Evolutionary conservation across 2,888 invertebrate species (phyloP), one percentile per base, ranked within the genome.

Genomic region (Trissolcus japonicus): DNA sequence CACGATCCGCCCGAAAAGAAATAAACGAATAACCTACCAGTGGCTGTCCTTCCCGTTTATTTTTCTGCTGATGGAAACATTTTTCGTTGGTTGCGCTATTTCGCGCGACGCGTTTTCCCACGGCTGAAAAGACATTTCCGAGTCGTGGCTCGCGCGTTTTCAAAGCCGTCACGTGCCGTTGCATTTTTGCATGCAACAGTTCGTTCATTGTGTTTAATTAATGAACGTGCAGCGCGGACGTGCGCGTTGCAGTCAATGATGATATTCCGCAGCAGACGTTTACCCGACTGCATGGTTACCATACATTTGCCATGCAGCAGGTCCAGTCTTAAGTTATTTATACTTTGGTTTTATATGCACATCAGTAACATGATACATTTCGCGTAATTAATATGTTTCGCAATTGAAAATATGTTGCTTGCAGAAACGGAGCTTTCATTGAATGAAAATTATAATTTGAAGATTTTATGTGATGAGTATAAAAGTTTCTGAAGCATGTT

Each of bases 1-100:
- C 78, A 63, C 78, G 78, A 78, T 78, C 78, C 78, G 78, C 78
- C 78, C 78, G 78, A 74, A 78, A 74, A 74, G 69, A 78, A 78
- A 78, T 78, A 78, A 78, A 78, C 78, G 78, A 78, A 74, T 71
- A 71, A 74, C 74, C 69, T 73, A 72, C 72, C 56, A 53, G 74
- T 73, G 78, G 66, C 78, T 69, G 74, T 78, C 77, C 73, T 73
- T 77, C 72, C 67, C 61, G 63, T 66, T 40, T 73, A 61, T 65
- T 77, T 77, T 77, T 69, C 77, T 63, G 65, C 73, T 61, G 73
- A 73, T 69, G 35, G 35, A 35, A 35, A 61, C 61, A 60, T 61
- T 68, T 78, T 69, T 65, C 77, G 68, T 43, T 69, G 46, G 14
- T 51, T 11, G 51, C 56, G 55, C 16, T n/a, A 60, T 60, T 76